Base-by-base conservation (phyloP, 2,888 invertebrate species). In the Alviniconcha strummeri region DNA sequence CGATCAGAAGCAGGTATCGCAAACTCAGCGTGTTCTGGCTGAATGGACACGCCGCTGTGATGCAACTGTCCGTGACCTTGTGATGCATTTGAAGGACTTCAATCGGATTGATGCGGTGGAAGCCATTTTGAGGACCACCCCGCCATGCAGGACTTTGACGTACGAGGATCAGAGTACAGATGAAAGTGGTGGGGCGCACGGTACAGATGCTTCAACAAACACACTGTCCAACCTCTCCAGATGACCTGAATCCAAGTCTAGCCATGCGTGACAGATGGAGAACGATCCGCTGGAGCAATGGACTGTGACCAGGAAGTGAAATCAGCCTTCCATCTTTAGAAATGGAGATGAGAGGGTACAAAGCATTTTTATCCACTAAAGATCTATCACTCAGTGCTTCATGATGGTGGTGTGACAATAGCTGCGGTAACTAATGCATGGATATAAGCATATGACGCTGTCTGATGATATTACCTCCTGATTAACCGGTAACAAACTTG, bases 31-130 rank as follows among this genome's bases (percentile, higher is more conserved):
- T 81, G 92, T 95, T 60, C 90, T 95, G 79, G 94, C 94, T 86
- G 94, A 95, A 86, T 95, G 95, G 95, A 92, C 94, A 15, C 92
- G 93, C 79, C 91, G 93, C 54, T 92, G 92, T 75, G 89, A 90
- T n/a, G 92, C 94, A 79, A 94, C 94, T 0, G 93, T 95, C 67
- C 95, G 95, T 77, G 94, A 94, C 79, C 93, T 96, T 82, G 94
- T 96, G 81, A 90, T 93, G 74, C 95, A 95, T 89, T 94, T 96
- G 88, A 93, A 94, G 86, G 95, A 95, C 87, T 93, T 96, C 89
- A 95, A 95, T 81, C 94, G 96, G 72, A 93, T 94, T 79, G 96
- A 96, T 92, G 96, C 95, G 0, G 95, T 95, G 4, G 95, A 95
- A 85, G 94, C 95, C n/a, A 93, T 96, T 19, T 94, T 95, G 86